Evolutionary conservation across 2,888 invertebrate genomes (phyloP).

Genomic region (Galerucella nymphaeae): DNA sequence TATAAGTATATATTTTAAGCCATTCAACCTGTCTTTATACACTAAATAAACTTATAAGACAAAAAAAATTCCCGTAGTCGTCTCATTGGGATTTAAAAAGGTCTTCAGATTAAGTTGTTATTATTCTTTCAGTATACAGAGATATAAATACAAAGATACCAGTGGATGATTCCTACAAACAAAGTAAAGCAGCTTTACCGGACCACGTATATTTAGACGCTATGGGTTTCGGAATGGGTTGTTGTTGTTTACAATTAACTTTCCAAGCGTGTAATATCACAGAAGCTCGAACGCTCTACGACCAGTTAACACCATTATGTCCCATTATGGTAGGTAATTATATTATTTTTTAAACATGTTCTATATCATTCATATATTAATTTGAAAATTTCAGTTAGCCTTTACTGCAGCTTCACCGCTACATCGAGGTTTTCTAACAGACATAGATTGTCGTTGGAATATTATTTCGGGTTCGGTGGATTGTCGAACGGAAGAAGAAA

Average conservation of each 20-base stretch:
- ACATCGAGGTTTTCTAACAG: conserved; percentile 92
- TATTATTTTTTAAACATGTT: background rate
- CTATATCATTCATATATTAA: background rate
- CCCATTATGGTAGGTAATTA: conserved; percentile 92
- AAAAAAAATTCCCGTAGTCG: too few relatives aligned
- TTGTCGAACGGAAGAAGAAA: conserved; percentile 92
- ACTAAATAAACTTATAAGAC: too few relatives aligned
- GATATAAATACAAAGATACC: conserved; percentile 89
- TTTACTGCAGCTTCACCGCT: conserved; percentile 96
- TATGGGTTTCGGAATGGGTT: conserved; percentile 99
- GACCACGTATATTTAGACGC: conserved; percentile 98
- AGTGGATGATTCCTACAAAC: conserved; percentile 78
- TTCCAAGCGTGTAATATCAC: conserved; percentile 97
- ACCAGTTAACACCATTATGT: conserved; percentile 95
- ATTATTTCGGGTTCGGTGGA: conserved; percentile 97
- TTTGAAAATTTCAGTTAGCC: conserved; percentile 75
- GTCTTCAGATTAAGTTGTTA: background rate
- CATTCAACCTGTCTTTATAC: too few relatives aligned
- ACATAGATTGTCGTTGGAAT: conserved; percentile 98
- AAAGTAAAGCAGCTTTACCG: conserved; percentile 78
- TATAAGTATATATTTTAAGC: too few relatives aligned
- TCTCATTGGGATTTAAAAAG: too few relatives aligned
- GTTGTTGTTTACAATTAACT: conserved; percentile 94
- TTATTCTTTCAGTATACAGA: conserved; percentile 78
- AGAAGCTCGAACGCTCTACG: conserved; percentile 95